phyloP scores from a whole-genome alignment of 2,888 invertebrate species.

The Erebia aethiops region DNA sequence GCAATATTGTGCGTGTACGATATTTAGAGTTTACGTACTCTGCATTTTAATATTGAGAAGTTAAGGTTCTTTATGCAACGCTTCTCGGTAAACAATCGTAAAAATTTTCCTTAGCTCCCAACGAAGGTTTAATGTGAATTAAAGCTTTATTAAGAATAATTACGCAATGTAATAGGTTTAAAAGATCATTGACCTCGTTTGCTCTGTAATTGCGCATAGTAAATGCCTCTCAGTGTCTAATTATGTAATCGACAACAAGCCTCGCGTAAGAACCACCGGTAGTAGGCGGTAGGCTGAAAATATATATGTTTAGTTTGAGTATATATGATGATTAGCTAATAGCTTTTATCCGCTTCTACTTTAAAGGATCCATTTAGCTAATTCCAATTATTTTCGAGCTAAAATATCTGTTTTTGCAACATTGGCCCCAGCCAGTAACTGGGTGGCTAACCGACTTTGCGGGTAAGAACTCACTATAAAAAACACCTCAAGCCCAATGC shows the following conservation, averaged over 20 bases:
- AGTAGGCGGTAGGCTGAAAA: slow-evolving; percentile 15
- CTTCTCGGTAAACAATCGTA: not conserved
- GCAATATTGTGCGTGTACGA: not conserved
- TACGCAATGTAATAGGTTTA: slow-evolving; percentile 31
- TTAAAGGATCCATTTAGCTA: not conserved
- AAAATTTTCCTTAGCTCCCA: slow-evolving; percentile 5
- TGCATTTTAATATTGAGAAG: not conserved
- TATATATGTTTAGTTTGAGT: slow-evolving; percentile 5
- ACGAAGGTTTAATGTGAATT: slow-evolving; percentile 16
- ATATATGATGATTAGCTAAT: not conserved
- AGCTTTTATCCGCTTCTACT: not conserved
- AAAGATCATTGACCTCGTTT: slow-evolving; percentile 37
- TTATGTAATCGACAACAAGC: slow-evolving; percentile 33
- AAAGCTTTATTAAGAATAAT: slow-evolving; percentile 28
- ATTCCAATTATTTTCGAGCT: not conserved
- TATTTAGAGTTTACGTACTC: not conserved
- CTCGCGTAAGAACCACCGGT: slow-evolving; percentile 29
- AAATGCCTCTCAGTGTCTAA: slow-evolving; percentile 34
- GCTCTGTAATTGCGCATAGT: slow-evolving; percentile 32
- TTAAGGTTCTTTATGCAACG: slow-evolving; percentile 2
- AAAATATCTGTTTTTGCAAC: no score
- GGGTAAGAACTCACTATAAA: no score
- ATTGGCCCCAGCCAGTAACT: no score
- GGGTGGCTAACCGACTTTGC: no score
- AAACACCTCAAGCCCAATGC: no score